Evolutionary conservation across 2,888 invertebrate genomes (phyloP).

Genomic region (Brenthis daphne): DNA sequence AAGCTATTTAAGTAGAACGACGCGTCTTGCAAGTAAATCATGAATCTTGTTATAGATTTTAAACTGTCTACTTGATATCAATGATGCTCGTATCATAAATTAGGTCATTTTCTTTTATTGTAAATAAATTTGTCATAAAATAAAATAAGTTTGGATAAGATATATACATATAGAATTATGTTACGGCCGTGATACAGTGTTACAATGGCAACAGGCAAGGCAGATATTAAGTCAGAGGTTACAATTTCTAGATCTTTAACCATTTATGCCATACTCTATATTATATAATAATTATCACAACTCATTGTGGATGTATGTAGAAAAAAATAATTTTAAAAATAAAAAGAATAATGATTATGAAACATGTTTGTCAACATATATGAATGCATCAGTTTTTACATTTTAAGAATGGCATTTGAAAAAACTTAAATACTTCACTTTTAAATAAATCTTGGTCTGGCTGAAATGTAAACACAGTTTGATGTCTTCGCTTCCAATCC

Average conservation of each 20-base stretch:
- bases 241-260: no score
- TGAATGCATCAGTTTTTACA: background rate
- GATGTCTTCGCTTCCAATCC: constrained; percentile 28
- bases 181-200: no score
- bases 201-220: no score
- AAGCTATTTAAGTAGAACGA: constrained; percentile 48
- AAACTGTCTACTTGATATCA: constrained; percentile 45
- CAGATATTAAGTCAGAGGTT: no score
- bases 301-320: no score
- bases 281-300: no score
- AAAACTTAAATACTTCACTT: background rate
- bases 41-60: constrained; percentile 51
- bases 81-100: constrained; percentile 15
- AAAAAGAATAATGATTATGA: no score
- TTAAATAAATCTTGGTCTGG: background rate
- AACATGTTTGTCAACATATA: no score
- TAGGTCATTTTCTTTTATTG: constrained; percentile 2
- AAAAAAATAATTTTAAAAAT: no score
- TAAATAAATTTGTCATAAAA: background rate
- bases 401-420: background rate
- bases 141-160: no score
- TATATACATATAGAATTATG: no score
- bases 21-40: constrained; percentile 51
- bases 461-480: constrained; percentile 10
- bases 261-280: no score